phyloP scores from a whole-genome alignment of 2,113 vertebrate species.

The Chaetorhynchus papuensis region DNA sequence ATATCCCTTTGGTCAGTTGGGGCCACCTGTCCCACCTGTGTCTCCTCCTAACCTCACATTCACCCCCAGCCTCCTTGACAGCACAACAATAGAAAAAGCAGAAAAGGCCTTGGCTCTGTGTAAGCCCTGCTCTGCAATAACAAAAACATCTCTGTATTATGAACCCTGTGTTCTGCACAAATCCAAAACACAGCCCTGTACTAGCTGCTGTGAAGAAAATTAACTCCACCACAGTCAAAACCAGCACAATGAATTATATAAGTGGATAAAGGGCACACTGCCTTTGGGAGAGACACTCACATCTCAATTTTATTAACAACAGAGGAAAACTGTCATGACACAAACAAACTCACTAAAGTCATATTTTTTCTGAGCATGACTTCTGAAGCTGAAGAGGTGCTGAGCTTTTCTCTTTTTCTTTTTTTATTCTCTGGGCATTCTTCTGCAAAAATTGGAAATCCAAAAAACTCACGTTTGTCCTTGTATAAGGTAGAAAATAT shows the following conservation, averaged over 20 bases:
- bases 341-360: neutral
- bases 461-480: neutral
- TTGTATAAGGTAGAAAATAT: neutral
- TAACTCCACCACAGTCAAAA: neutral
- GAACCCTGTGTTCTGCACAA: neutral
- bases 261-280: neutral
- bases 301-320: neutral
- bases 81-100: neutral
- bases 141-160: neutral
- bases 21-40: neutral
- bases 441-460: neutral
- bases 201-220: neutral
- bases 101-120: neutral
- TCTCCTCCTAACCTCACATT: neutral
- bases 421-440: neutral
- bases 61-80: neutral
- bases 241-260: neutral
- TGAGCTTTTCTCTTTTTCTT: neutral
- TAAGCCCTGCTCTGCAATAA: neutral
- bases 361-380: neutral
- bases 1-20: neutral
- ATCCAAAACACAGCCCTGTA: neutral
- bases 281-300: neutral
- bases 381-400: neutral
- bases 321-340: neutral